These are phyloP conservation scores for Patella pellucida DNA, from an alignment of 2,888 invertebrate species.

Conservation along the genomic window DNA sequence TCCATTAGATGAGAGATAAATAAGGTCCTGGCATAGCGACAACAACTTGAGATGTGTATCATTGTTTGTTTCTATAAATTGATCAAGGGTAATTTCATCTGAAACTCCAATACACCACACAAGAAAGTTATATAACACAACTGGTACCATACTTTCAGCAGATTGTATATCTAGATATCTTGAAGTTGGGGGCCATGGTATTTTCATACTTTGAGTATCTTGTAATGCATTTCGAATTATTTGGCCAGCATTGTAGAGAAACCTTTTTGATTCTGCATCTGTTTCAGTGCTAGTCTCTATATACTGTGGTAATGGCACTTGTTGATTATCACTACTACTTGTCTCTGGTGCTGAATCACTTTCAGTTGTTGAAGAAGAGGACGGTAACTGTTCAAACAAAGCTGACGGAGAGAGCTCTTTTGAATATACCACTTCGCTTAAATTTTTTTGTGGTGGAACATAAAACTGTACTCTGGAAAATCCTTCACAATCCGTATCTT, in stretches of 20 bases:
- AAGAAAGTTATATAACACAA: not conserved
- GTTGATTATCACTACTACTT: no score
- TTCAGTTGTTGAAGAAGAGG: not conserved
- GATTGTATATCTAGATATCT: not conserved
- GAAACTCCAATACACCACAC: not conserved
- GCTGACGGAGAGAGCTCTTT: not conserved
- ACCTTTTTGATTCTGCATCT: not conserved
- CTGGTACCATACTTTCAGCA: not conserved
- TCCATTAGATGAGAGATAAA: not conserved
- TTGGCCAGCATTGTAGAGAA: not conserved
- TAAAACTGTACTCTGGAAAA: slow-evolving; percentile 1
- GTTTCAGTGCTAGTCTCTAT: not conserved
- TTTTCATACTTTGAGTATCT: not conserved
- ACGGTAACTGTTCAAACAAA: not conserved
- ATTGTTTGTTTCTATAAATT: not conserved
- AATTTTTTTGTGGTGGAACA: not conserved
- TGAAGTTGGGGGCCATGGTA: not conserved
- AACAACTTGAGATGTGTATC: not conserved
- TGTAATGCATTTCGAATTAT: not conserved
- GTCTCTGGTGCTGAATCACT: not conserved
- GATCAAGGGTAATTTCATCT: not conserved
- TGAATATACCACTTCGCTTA: not conserved
- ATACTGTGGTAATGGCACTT: no score
- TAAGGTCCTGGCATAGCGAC: not conserved
- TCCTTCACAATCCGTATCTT: not conserved